Conservation (phyloP, 2,113 vertebrate species). For the Hystrix brachyura region DNA sequence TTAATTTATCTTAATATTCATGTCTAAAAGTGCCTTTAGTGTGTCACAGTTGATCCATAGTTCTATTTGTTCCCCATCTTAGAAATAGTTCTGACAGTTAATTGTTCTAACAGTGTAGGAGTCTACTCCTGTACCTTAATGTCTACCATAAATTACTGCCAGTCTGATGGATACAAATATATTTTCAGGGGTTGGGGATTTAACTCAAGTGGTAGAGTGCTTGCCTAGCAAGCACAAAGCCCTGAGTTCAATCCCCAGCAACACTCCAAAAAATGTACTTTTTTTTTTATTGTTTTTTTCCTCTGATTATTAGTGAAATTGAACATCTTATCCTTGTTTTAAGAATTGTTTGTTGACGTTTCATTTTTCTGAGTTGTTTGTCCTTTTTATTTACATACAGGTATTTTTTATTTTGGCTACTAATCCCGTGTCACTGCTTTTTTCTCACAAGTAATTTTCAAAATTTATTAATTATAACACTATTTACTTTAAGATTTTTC, state of each 20-base stretch:
- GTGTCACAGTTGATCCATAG: neutral
- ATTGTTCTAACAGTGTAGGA: neutral
- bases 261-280: neutral
- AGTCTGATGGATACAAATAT: neutral
- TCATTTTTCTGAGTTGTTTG: slow-evolving; percentile 23
- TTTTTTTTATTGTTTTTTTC: neutral
- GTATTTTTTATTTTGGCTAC: slow-evolving; percentile 44
- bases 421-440: neutral
- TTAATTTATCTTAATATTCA: neutral
- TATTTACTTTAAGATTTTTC: neutral
- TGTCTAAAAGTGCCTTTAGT: neutral
- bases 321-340: slow-evolving; percentile 29
- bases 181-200: neutral
- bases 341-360: slow-evolving; percentile 9
- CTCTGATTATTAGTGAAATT: slow-evolving; percentile 19
- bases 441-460: neutral
- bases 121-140: neutral
- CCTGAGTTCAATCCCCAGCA: no score
- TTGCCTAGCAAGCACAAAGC: no score
- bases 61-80: neutral
- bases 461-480: slow-evolving; percentile 8
- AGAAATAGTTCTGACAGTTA: neutral
- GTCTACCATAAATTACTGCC: slow-evolving; percentile 11
- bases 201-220: no score
- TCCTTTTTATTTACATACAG: slow-evolving; percentile 30